Evolutionary conservation across 1,140 invertebrate species (phyloP).

Genomic region (Bombus terrestris): DNA sequence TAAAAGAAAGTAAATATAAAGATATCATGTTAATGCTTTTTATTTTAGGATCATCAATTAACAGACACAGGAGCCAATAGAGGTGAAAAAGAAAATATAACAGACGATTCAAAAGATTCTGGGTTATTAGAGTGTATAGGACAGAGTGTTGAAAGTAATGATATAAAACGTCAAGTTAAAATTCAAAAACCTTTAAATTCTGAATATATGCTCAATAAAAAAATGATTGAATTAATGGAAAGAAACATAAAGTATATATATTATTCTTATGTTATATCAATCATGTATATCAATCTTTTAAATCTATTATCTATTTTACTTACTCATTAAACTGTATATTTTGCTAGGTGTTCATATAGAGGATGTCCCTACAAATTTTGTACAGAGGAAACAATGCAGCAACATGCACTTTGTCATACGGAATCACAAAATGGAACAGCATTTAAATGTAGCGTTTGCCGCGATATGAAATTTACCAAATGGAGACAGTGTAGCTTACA

Average conservation of each 20-base stretch:
- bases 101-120: conserved; percentile 50
- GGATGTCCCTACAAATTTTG: conserved; percentile 83
- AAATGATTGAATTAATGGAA: conserved; percentile 71
- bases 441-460: conserved; percentile 83
- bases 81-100: conserved; percentile 56
- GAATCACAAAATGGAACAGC: conserved; percentile 72
- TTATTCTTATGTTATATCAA: conserved; percentile 1
- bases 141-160: conserved; percentile 50
- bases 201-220: conserved; percentile 66
- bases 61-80: conserved; percentile 65
- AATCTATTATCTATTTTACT: not conserved
- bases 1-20: not conserved
- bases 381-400: conserved; percentile 78
- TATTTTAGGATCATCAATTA: conserved; percentile 73
- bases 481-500: conserved; percentile 87
- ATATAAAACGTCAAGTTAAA: conserved; percentile 62
- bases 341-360: conserved; percentile 80
- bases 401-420: conserved; percentile 83
- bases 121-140: conserved; percentile 31
- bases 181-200: conserved; percentile 57
- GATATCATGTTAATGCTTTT: conserved; percentile 5
- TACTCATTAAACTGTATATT: conserved; percentile 14
- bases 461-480: conserved; percentile 80
- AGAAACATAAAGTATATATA: conserved; percentile 72
- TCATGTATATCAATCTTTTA: not conserved